These are phyloP conservation scores for Calcarius lapponicus DNA, from an alignment of 2,797 vertebrate genomes.

Conservation along the genomic window DNA sequence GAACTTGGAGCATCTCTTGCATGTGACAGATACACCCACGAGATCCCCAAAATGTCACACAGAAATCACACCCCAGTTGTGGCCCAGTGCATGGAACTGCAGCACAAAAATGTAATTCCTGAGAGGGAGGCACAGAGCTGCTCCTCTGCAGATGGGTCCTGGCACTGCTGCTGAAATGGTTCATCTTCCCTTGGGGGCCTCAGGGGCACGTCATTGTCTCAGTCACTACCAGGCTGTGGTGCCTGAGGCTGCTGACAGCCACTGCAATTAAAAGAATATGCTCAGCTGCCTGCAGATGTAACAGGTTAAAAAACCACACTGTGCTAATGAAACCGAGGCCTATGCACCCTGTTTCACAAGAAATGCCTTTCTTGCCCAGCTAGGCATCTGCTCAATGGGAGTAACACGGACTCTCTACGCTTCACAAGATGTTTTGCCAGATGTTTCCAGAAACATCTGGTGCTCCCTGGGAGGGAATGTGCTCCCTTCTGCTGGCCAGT, in stretches of 20 bases:
- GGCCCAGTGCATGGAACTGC: not conserved
- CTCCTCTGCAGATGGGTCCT: not conserved
- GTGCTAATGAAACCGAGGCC: not conserved
- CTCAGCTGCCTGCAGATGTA: slow-evolving; percentile 42
- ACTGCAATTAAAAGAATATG: not conserved
- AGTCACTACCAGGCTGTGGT: not conserved
- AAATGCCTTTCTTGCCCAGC: not conserved
- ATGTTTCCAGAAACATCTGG: not conserved
- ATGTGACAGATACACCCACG: not conserved
- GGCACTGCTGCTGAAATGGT: slow-evolving; percentile 41
- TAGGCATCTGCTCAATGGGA: not conserved
- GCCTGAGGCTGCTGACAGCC: not conserved
- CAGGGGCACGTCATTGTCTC: slow-evolving; percentile 13
- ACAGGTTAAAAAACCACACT: not conserved
- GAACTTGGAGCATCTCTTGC: not conserved
- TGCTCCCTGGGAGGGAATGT: not conserved
- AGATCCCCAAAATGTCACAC: not conserved
- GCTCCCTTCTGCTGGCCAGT: not conserved
- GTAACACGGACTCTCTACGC: not conserved
- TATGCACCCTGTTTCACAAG: not conserved
- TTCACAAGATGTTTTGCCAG: not conserved
- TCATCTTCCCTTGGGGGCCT: slow-evolving; percentile 30
- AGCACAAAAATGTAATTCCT: not conserved
- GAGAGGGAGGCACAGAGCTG: not conserved
- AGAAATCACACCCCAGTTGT: not conserved